Percentiles rank a stretch among this genome's conserved stretches.
Conservation (phyloP, 2,797 vertebrate species). For the Coilia nasus region DNA sequence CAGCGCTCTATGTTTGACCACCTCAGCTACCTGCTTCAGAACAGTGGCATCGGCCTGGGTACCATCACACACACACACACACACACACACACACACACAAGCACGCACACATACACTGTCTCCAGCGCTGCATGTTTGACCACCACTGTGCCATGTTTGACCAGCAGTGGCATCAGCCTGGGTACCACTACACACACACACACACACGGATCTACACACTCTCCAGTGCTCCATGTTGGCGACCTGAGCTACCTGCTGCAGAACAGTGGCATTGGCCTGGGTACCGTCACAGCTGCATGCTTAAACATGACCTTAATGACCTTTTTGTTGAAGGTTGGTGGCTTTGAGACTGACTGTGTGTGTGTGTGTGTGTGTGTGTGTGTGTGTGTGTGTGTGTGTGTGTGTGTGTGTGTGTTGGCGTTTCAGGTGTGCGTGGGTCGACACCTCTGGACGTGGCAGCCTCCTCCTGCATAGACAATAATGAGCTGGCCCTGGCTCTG, state of each 20-base stretch:
- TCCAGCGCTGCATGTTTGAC: conserved; percentile 90
- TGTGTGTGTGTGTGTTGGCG: conserved; percentile 14
- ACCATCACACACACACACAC: not conserved
- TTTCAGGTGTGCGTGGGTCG: conserved; percentile 90
- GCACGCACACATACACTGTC: too few relatives aligned
- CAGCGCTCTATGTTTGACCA: conserved; percentile 97
- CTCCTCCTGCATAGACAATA: conserved; percentile 95
- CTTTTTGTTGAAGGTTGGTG: too few relatives aligned
- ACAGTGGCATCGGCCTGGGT: conserved; percentile 91
- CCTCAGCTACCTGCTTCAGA: conserved; percentile 91
- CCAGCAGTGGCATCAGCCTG: conserved; percentile 90
- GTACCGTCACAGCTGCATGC: conserved; percentile 60
- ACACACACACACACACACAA: too few relatives aligned
- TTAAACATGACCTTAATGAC: too few relatives aligned
- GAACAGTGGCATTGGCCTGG: conserved; percentile 93
- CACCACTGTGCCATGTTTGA: conserved; percentile 93
- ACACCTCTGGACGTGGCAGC: conserved; percentile 93
- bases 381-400: not conserved
- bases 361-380: not conserved
- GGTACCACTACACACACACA: conserved; percentile 57
- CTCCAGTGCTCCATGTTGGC: conserved; percentile 91
- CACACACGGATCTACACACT: too few relatives aligned
- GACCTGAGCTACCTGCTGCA: conserved; percentile 93
- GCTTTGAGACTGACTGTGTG: too few relatives aligned
- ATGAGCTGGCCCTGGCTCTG: conserved; percentile 90